A percentile compares a stretch with the other conserved stretches of the same genome.
phyloP scores from a whole-genome alignment of 1,140 invertebrate species.

The Pachypeltis micranthus region DNA sequence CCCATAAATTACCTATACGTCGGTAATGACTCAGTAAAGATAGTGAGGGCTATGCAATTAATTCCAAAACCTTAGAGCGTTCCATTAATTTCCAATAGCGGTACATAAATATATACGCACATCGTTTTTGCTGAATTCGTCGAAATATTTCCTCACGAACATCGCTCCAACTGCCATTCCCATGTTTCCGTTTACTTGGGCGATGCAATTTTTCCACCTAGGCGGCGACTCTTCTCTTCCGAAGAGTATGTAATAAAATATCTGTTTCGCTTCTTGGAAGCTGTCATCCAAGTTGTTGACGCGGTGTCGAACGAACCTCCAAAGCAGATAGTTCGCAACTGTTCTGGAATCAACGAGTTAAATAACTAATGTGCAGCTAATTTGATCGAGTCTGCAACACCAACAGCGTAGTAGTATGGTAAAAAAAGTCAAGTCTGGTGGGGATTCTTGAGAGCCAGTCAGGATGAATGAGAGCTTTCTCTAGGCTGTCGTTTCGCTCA shows the following conservation, averaged over 20 bases:
- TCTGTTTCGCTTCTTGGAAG: constrained; percentile 49
- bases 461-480: too few species aligned
- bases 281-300: constrained; percentile 74
- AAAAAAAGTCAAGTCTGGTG: not conserved
- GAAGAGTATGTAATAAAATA: constrained; percentile 57
- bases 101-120: too few species aligned
- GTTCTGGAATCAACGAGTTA: constrained; percentile 19
- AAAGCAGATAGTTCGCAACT: constrained; percentile 61
- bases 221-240: constrained; percentile 59
- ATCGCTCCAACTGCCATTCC: constrained; percentile 71
- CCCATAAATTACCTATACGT: too few species aligned
- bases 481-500: too few species aligned
- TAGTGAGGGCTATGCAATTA: too few species aligned
- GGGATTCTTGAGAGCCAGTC: too few species aligned
- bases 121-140: constrained; percentile 65
- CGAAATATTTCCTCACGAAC: constrained; percentile 77
- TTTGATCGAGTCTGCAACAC: not conserved
- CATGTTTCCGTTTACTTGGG: constrained; percentile 69
- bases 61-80: too few species aligned
- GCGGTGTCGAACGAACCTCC: constrained; percentile 75
- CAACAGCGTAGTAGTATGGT: constrained; percentile 26
- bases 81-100: too few species aligned
- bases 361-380: not conserved
- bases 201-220: constrained; percentile 72
- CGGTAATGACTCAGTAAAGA: too few species aligned